These are phyloP conservation scores for Pachliopta kotzebuea DNA, from an alignment of 2,888 invertebrate species.

Conservation along the genomic window DNA sequence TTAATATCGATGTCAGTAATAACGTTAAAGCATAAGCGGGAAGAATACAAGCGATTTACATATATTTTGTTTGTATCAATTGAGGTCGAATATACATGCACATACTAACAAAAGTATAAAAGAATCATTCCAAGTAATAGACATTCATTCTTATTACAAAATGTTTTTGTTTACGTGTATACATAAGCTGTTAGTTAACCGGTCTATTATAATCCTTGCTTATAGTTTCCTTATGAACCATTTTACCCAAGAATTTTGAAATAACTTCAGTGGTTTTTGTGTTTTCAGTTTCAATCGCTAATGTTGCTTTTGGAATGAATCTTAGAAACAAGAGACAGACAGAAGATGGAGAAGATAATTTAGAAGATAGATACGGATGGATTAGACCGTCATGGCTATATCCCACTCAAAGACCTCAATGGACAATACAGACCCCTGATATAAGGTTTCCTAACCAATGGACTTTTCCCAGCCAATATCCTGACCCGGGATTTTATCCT, in stretches of 20 bases:
- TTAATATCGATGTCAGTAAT: too few species aligned
- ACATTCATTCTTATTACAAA: too few species aligned
- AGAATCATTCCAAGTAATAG: too few species aligned
- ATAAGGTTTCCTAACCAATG: conserved; percentile 27
- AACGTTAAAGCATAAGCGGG: too few species aligned
- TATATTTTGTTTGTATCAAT: too few species aligned
- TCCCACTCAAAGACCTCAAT: conserved; percentile 10
- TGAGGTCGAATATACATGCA: too few species aligned
- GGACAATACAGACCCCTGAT: conserved; percentile 9
- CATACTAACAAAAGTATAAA: too few species aligned
- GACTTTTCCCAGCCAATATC: conserved; percentile 26
- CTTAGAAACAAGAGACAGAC: conserved; percentile 48
- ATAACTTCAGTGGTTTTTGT: background rate
- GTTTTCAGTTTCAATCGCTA: conserved; percentile 47
- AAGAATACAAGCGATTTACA: too few species aligned
- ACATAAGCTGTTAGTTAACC: too few species aligned
- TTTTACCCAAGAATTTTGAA: background rate
- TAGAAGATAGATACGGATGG: conserved; percentile 61
- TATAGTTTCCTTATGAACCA: background rate
- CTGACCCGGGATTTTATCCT: conserved; percentile 25
- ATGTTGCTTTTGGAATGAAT: conserved; percentile 41
- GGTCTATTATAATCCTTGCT: too few species aligned
- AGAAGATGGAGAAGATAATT: conserved; percentile 36
- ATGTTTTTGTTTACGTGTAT: too few species aligned
- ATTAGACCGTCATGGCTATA: conserved; percentile 28